Evolutionary conservation across 2,113 vertebrate species (phyloP).

Genomic region (Hystrix brachyura): DNA sequence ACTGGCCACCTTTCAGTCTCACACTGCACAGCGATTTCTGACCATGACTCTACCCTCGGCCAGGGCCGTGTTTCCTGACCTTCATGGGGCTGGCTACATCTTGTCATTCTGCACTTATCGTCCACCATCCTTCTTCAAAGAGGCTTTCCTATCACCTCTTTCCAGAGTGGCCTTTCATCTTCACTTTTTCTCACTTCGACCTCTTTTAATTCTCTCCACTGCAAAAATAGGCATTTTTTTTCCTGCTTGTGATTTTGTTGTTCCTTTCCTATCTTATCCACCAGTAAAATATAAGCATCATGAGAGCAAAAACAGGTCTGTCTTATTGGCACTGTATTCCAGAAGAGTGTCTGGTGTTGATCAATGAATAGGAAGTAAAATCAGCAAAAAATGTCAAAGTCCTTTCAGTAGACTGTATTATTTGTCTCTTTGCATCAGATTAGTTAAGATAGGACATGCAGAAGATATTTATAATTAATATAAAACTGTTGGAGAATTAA

Average conservation of each 20-base stretch:
- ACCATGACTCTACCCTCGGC: too few relatives aligned
- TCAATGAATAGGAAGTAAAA: not conserved
- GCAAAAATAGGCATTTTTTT: too few relatives aligned
- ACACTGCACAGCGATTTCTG: not conserved
- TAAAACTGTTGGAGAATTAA: not conserved
- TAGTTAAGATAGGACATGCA: not conserved
- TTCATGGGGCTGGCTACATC: not conserved
- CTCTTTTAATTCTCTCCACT: not conserved
- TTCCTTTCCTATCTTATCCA: not conserved
- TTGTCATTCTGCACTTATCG: not conserved
- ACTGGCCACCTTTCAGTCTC: not conserved
- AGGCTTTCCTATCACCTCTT: not conserved
- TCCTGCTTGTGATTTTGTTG: not conserved
- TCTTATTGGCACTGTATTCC: not conserved
- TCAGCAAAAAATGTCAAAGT: not conserved
- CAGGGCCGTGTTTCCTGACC: not conserved
- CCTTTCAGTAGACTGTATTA: not conserved
- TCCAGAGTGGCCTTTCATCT: not conserved
- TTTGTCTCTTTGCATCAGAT: not conserved
- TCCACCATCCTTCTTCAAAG: not conserved
- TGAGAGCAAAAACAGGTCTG: not conserved
- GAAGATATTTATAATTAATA: not conserved
- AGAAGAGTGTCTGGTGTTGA: not conserved
- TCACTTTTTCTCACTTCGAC: not conserved
- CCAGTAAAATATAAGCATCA: not conserved